Conservation (phyloP, 2,888 invertebrate species). For the Endomychus coccineus region DNA sequence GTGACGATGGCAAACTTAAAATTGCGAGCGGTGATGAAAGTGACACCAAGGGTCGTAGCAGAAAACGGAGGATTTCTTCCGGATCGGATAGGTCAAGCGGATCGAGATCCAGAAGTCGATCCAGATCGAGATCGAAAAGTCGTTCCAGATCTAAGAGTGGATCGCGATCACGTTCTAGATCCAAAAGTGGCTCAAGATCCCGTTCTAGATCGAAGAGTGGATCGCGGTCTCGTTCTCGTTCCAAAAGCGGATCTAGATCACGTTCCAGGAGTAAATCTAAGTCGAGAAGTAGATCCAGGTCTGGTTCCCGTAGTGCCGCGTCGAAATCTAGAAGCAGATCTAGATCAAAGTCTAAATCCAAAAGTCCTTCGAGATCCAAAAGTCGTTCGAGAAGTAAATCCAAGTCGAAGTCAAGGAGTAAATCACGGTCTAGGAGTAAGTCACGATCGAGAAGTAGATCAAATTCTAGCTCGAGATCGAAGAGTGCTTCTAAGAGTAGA, state of each 20-base stretch:
- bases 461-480: slow-evolving; percentile 23
- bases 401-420: slow-evolving; percentile 38
- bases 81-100: slow-evolving; percentile 50
- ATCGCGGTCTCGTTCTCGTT: slow-evolving; percentile 24
- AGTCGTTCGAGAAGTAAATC: slow-evolving; percentile 33
- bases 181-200: slow-evolving; percentile 36
- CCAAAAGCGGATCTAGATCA: slow-evolving; percentile 22
- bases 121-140: slow-evolving; percentile 34
- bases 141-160: slow-evolving; percentile 41
- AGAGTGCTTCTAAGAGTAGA: slow-evolving; percentile 17
- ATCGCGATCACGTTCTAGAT: slow-evolving; percentile 40
- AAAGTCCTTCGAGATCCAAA: slow-evolving; percentile 29
- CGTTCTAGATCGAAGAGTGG: slow-evolving; percentile 35
- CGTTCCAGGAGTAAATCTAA: slow-evolving; percentile 33
- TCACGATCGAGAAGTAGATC: slow-evolving; percentile 37
- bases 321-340: slow-evolving; percentile 33
- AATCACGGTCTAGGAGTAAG: slow-evolving; percentile 42
- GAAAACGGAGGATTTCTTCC: slow-evolving; percentile 54
- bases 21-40: slow-evolving; percentile 51
- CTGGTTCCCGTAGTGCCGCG: too few relatives aligned
- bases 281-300: slow-evolving; percentile 27
- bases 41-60: slow-evolving; percentile 44
- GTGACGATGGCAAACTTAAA: slow-evolving; percentile 52
- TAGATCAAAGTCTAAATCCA: slow-evolving; percentile 29
- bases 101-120: slow-evolving; percentile 42